Percentiles rank a stretch among this genome's conserved stretches.
Evolutionary conservation across 2,797 vertebrate species (phyloP).

Genomic region (Oreochromis grahami): DNA sequence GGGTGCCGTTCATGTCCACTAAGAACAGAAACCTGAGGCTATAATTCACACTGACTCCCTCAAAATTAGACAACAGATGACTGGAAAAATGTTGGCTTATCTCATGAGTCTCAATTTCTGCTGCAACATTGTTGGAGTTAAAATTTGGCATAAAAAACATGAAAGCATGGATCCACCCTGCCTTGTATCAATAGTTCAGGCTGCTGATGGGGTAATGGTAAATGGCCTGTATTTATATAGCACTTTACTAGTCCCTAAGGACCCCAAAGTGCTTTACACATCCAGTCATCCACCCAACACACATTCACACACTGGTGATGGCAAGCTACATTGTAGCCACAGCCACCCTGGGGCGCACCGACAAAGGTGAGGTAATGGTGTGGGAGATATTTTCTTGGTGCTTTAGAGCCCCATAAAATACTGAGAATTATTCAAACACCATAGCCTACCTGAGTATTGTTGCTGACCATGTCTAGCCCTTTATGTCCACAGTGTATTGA

Average conservation of each 20-base stretch:
- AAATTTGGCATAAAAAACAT: neutral
- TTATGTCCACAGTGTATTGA: neutral
- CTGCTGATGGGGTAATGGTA: neutral
- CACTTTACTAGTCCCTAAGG: no score
- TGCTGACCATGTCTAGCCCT: neutral
- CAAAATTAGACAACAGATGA: neutral
- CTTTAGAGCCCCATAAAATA: neutral
- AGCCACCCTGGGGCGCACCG: no score
- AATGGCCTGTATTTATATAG: no score
- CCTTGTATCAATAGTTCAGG: neutral
- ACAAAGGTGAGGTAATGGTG: neutral
- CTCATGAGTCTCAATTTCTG: neutral
- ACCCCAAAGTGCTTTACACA: no score
- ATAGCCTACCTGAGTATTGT: neutral
- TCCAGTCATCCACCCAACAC: no score
- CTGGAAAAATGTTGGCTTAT: neutral
- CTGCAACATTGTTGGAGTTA: neutral
- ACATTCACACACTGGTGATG: no score
- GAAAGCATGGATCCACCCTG: neutral
- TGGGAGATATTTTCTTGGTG: neutral
- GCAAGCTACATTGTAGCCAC: no score
- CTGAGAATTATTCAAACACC: neutral
- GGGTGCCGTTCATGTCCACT: fast-evolving
- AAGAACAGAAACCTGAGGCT: neutral
- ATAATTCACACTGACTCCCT: neutral